Evolutionary conservation across 2,797 vertebrate genomes (phyloP).

Genomic region (Phalanger gymnotis): DNA sequence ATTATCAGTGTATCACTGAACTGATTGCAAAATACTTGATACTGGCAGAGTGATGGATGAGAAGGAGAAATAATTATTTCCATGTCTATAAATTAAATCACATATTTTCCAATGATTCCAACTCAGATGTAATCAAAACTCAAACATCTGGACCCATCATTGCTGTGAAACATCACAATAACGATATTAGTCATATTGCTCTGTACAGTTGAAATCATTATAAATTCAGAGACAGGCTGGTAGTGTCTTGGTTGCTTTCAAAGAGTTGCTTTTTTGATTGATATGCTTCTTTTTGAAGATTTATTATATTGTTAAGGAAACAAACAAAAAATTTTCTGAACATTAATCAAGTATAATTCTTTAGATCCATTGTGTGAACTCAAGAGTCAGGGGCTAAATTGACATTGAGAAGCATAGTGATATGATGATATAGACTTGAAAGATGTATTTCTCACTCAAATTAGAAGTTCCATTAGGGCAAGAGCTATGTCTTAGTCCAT

Average conservation of each 20-base stretch:
- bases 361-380: not conserved
- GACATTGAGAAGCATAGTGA: not conserved
- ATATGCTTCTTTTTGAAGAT: not conserved
- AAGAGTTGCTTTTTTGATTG: not conserved
- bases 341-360: constrained; percentile 16
- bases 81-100: constrained; percentile 65
- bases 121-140: constrained; percentile 44
- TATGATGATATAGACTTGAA: not conserved
- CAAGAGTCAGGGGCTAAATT: not conserved
- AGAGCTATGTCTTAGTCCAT: not conserved
- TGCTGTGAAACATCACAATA: not conserved
- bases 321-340: constrained; percentile 16
- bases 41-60: constrained; percentile 63
- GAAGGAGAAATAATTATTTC: constrained; percentile 70
- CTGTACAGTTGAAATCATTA: not conserved
- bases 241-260: not conserved
- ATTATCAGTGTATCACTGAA: constrained; percentile 48
- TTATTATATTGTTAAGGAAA: not conserved
- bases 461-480: not conserved
- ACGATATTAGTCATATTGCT: not conserved
- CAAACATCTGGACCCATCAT: constrained; percentile 64
- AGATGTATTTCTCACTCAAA: not conserved
- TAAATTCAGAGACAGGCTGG: not conserved
- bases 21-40: constrained; percentile 44
- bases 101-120: constrained; percentile 52